phyloP scores from a whole-genome alignment of 1,140 invertebrate genomes.

The Telenomus remus region DNA sequence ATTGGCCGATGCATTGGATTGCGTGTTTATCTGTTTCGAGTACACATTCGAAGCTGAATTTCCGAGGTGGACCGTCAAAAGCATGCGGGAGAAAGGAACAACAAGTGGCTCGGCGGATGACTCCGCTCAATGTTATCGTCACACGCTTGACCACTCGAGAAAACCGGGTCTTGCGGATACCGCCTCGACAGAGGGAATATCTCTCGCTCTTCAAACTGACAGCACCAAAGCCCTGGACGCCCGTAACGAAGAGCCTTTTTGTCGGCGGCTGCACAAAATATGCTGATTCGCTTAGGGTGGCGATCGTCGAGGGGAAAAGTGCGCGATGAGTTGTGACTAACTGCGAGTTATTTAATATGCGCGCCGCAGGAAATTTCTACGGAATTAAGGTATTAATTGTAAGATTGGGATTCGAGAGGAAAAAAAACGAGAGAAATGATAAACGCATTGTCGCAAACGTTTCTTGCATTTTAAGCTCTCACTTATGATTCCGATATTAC shows the following conservation, averaged over 20 bases:
- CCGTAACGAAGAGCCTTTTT: conserved; percentile 28
- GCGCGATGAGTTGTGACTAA: conserved; percentile 44
- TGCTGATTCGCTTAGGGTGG: conserved; percentile 34
- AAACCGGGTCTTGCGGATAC: conserved; percentile 51
- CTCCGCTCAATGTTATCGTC: conserved; percentile 54
- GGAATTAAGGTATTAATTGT: conserved; percentile 29
- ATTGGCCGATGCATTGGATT: not conserved
- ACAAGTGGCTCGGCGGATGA: conserved; percentile 56
- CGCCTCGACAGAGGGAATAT: conserved; percentile 31
- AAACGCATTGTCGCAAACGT: not conserved
- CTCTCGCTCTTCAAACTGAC: conserved; percentile 39
- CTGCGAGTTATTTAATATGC: conserved; percentile 34
- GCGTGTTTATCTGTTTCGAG: conserved; percentile 17
- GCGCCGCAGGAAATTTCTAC: conserved; percentile 10
- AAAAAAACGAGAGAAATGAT: conserved; percentile 4
- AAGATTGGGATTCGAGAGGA: conserved; percentile 8
- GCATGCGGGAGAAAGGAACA: conserved; percentile 56
- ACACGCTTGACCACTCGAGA: conserved; percentile 56
- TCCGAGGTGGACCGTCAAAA: conserved; percentile 53
- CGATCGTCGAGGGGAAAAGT: conserved; percentile 22
- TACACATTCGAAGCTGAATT: conserved; percentile 40
- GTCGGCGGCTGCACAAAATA: conserved; percentile 41
- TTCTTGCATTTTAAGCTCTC: too few relatives aligned
- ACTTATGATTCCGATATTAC: too few relatives aligned
- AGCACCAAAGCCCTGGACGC: conserved; percentile 25